These are phyloP conservation scores for Potorous gilbertii DNA, from an alignment of 2,797 vertebrate species.

Conservation along the genomic window DNA sequence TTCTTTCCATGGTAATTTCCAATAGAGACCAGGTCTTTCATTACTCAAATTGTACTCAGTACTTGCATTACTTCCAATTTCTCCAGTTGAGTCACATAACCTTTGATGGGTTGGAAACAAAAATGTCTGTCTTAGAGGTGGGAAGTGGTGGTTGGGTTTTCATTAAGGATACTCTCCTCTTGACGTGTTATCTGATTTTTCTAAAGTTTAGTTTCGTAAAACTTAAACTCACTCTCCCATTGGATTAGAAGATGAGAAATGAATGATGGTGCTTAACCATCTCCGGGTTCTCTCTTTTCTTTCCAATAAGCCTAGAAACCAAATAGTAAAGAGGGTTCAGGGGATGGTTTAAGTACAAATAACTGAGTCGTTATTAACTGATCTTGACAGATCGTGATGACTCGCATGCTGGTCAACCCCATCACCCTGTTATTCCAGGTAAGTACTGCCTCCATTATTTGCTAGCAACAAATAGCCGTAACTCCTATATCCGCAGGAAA, in stretches of 20 bases:
- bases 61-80: background rate
- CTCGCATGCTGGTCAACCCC: rapidly evolving
- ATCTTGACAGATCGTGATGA: constrained; percentile 50
- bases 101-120: background rate
- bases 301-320: background rate
- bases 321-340: background rate
- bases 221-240: background rate
- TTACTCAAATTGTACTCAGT: background rate
- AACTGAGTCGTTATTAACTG: constrained; percentile 12
- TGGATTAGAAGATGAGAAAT: background rate
- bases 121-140: background rate
- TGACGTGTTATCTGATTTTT: background rate
- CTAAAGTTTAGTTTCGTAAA: constrained; percentile 35
- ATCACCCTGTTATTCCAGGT: constrained; percentile 50
- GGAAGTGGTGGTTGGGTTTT: constrained; percentile 12
- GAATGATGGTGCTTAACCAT: background rate
- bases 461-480: background rate
- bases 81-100: background rate
- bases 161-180: background rate
- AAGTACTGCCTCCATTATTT: constrained; percentile 43
- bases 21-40: background rate
- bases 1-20: background rate
- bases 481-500: background rate
- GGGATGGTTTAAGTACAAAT: background rate
- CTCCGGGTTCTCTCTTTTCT: background rate